These are phyloP conservation scores for Ptychobarbus kaznakovi DNA, from an alignment of 2,797 vertebrate species.

Conservation along the genomic window DNA sequence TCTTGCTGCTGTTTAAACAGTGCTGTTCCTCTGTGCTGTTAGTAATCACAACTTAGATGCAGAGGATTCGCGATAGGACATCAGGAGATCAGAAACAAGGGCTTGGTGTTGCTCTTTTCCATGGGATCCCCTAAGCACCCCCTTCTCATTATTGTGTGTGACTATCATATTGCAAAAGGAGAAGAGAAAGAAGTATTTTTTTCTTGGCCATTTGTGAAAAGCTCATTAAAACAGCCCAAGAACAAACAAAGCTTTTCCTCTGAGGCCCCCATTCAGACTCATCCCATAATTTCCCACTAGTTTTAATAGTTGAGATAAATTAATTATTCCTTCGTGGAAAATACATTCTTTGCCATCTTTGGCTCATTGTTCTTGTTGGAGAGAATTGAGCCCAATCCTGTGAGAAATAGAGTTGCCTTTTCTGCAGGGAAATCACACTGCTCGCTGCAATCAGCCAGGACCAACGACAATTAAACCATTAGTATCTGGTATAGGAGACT, in stretches of 20 bases:
- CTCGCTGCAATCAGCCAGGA: slow-evolving; percentile 85
- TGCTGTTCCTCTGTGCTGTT: slow-evolving; percentile 63
- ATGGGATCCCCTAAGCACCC: slow-evolving; percentile 63
- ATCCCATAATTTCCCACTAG: slow-evolving; percentile 93
- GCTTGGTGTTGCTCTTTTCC: slow-evolving; percentile 71
- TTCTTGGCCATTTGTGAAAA: slow-evolving; percentile 97
- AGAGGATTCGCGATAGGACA: slow-evolving; percentile 68
- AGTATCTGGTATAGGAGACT: slow-evolving; percentile 91
- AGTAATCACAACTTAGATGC: slow-evolving; percentile 68
- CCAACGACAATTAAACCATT: slow-evolving; percentile 95
- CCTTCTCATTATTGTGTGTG: slow-evolving; percentile 81
- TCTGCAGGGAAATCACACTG: slow-evolving; percentile 91
- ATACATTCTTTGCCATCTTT: slow-evolving; percentile 92
- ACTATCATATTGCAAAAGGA: slow-evolving; percentile 88
- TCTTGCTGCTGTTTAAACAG: slow-evolving; percentile 72
- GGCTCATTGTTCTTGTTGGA: slow-evolving; percentile 78
- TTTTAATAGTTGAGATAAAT: slow-evolving; percentile 99
- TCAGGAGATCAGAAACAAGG: slow-evolving; percentile 64
- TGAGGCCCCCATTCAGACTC: slow-evolving; percentile 96
- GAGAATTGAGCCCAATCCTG: slow-evolving; percentile 90
- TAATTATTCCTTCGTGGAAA: slow-evolving; percentile 98
- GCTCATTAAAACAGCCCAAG: slow-evolving; percentile 95
- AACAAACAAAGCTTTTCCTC: slow-evolving; percentile 98
- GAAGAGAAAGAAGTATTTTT: slow-evolving; percentile 86
- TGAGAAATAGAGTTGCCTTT: slow-evolving; percentile 85